phyloP scores from a whole-genome alignment of 2,113 vertebrate genomes.

The Lampris megalopsis region DNA sequence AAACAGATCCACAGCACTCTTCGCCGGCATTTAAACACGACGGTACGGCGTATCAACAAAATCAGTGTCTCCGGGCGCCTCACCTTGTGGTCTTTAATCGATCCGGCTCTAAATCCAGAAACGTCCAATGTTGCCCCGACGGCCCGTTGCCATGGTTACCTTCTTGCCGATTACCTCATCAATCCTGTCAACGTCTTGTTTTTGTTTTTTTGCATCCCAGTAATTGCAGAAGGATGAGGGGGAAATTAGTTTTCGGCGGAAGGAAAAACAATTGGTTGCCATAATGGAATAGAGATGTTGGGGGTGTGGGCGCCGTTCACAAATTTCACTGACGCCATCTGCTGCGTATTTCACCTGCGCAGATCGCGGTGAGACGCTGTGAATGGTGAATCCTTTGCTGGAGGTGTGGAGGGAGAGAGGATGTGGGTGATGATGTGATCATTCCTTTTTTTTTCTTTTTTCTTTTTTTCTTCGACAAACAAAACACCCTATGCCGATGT shows the following conservation, averaged over 20 bases:
- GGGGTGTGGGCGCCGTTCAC: conserved; percentile 8
- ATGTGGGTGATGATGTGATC: not conserved
- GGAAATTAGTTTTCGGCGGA: conserved; percentile 50
- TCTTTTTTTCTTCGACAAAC: not conserved
- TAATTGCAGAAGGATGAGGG: conserved; percentile 44
- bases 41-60: conserved; percentile 31
- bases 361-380: not conserved
- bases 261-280: not conserved
- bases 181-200: conserved; percentile 41
- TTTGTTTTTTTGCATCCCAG: conserved; percentile 26
- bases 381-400: conserved; percentile 26
- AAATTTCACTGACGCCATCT: conserved; percentile 45
- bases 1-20: conserved; percentile 25
- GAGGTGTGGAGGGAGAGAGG: conserved; percentile 12
- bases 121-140: conserved; percentile 56
- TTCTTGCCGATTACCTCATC: conserved; percentile 66
- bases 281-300: conserved; percentile 22
- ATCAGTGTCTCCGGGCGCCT: conserved; percentile 41
- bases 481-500: conserved; percentile 25
- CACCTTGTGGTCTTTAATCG: conserved; percentile 35
- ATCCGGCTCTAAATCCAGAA: conserved; percentile 42
- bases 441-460: too few species aligned
- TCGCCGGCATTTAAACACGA: conserved; percentile 15
- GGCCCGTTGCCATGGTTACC: conserved; percentile 53
- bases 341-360: conserved; percentile 28